These are phyloP conservation scores for Pandemis corylana DNA, from an alignment of 2,888 invertebrate species.

Conservation along the genomic window DNA sequence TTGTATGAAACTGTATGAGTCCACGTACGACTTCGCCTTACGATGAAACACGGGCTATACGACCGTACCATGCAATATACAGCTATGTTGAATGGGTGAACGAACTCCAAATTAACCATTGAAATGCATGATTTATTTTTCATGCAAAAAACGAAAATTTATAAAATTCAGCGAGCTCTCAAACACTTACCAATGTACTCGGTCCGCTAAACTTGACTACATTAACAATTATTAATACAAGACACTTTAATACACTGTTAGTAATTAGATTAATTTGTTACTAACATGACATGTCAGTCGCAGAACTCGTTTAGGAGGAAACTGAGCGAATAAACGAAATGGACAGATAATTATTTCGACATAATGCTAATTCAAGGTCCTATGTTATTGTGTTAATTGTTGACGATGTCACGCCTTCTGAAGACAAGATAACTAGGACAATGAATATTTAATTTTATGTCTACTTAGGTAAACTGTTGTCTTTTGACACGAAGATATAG, in stretches of 20 bases:
- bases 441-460: slow-evolving; percentile 4
- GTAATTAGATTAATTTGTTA: slow-evolving; percentile 9
- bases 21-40: slow-evolving; percentile 26
- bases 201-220: slow-evolving; percentile 29
- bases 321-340: slow-evolving; percentile 55
- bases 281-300: slow-evolving; percentile 44
- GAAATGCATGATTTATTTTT: slow-evolving; percentile 59
- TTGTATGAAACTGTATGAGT: slow-evolving; percentile 15
- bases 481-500: background rate
- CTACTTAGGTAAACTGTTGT: background rate
- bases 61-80: slow-evolving; percentile 61
- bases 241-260: slow-evolving; percentile 20
- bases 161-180: slow-evolving; percentile 30
- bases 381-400: slow-evolving; percentile 48
- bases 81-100: slow-evolving; percentile 45
- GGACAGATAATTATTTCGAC: slow-evolving; percentile 51
- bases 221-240: slow-evolving; percentile 20
- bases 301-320: slow-evolving; percentile 50
- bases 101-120: slow-evolving; percentile 45
- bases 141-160: slow-evolving; percentile 58
- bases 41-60: slow-evolving; percentile 54
- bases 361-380: slow-evolving; percentile 64
- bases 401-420: slow-evolving; percentile 11
- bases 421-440: slow-evolving; percentile 21
- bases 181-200: slow-evolving; percentile 44